phyloP scores from a whole-genome alignment of 2,888 invertebrate species.

The Ectropis crepuscularia region DNA sequence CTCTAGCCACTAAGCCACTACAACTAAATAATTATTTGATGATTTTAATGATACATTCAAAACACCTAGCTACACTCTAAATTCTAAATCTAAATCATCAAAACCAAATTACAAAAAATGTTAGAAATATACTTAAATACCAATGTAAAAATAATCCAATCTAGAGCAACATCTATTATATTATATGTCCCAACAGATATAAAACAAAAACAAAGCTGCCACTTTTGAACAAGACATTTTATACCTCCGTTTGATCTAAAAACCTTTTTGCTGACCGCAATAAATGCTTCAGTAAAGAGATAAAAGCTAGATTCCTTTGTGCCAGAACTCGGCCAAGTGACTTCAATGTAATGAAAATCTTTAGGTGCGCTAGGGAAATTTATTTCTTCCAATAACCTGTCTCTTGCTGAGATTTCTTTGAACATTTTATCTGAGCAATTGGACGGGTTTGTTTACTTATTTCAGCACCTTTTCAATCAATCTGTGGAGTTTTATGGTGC shows the following conservation, averaged over 20 bases:
- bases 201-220: conserved; percentile 36
- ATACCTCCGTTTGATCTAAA: conserved; percentile 65
- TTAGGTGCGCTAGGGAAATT: conserved; percentile 63
- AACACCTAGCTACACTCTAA: too few species aligned
- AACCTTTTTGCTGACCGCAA: conserved; percentile 73
- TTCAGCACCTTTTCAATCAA: conserved; percentile 41
- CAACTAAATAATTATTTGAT: too few species aligned
- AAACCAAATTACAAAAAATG: too few species aligned
- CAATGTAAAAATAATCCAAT: conserved; percentile 40
- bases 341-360: conserved; percentile 75
- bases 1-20: too few species aligned
- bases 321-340: conserved; percentile 68
- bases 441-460: conserved; percentile 42
- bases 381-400: conserved; percentile 60
- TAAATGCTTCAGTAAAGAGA: conserved; percentile 73
- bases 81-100: too few species aligned
- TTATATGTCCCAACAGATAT: conserved; percentile 39
- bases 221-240: conserved; percentile 56
- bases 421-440: conserved; percentile 43
- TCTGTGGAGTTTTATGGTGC: conserved; percentile 30
- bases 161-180: conserved; percentile 27
- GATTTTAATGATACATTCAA: too few species aligned
- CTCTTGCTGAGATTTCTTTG: conserved; percentile 42
- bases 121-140: too few species aligned
- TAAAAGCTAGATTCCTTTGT: conserved; percentile 76